Percentiles rank a stretch among this genome's conserved stretches.
Evolutionary conservation across 2,797 vertebrate species (phyloP).

Genomic region (Mustela erminea): DNA sequence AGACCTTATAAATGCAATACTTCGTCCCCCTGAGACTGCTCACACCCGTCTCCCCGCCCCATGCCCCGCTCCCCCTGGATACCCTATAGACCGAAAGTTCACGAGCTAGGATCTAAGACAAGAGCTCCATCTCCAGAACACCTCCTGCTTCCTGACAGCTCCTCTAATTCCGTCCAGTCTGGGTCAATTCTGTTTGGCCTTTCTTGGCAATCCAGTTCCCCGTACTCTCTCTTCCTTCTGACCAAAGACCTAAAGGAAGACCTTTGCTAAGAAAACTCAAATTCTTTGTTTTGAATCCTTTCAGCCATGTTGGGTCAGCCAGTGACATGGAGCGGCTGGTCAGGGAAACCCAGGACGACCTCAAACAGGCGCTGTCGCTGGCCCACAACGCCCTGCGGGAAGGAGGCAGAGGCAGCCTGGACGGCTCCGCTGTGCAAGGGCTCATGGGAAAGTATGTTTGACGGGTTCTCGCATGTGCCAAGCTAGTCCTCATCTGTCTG

Average conservation of each 20-base stretch:
- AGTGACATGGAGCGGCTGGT: slow-evolving; percentile 84
- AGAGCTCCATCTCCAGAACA: not conserved
- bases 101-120: no score
- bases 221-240: not conserved
- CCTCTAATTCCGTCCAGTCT: not conserved
- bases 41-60: no score
- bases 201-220: not conserved
- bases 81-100: not conserved
- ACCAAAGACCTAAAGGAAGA: not conserved
- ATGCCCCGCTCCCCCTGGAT: not conserved
- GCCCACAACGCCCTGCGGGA: slow-evolving; percentile 76
- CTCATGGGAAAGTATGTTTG: slow-evolving; percentile 87
- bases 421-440: slow-evolving; percentile 53
- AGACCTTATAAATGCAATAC: not conserved
- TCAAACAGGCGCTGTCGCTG: slow-evolving; percentile 87
- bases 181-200: not conserved
- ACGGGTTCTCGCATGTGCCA: not conserved
- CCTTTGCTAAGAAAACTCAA: slow-evolving; percentile 2
- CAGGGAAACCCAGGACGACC: slow-evolving; percentile 84
- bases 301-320: slow-evolving; percentile 91
- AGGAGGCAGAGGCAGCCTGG: rapidly evolving
- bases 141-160: not conserved
- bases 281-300: slow-evolving; percentile 58
- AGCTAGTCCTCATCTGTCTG: not conserved
- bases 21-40: not conserved